phyloP scores from a whole-genome alignment of 2,888 invertebrate genomes.

The Drosophila neotestacea region DNA sequence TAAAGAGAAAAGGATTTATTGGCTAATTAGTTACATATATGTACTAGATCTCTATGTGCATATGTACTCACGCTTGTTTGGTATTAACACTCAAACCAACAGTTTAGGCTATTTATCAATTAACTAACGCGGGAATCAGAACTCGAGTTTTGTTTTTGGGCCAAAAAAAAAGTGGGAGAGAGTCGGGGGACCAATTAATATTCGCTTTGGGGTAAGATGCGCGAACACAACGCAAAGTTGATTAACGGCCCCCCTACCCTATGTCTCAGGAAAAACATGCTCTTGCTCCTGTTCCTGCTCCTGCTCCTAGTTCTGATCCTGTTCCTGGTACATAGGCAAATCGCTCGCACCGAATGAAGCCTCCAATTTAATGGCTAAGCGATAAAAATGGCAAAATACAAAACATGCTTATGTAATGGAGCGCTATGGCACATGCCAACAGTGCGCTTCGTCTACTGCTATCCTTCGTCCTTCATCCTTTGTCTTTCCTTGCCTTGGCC shows the following conservation, averaged over 20 bases:
- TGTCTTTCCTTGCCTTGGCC: constrained; percentile 16
- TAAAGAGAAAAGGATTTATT: constrained; percentile 5
- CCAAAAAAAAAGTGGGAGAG: not conserved
- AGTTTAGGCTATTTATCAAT: constrained; percentile 66
- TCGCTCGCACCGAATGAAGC: constrained; percentile 24
- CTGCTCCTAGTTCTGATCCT: not conserved
- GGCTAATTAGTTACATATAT: not conserved
- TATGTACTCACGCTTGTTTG: constrained; percentile 11
- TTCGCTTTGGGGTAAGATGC: constrained; percentile 61
- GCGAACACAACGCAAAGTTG: constrained; percentile 67
- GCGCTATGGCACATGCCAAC: constrained; percentile 21
- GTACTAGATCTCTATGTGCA: not conserved
- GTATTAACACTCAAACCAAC: constrained; percentile 6
- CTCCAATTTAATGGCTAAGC: constrained; percentile 66
- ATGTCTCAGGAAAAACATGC: not conserved
- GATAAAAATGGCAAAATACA: constrained; percentile 72
- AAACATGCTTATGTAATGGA: constrained; percentile 71
- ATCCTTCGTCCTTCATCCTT: not conserved
- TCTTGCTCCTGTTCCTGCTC: not conserved
- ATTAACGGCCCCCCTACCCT: constrained; percentile 54
- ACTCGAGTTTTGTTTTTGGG: constrained; percentile 29
- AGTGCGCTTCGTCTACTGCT: constrained; percentile 9
- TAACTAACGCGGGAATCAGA: constrained; percentile 58
- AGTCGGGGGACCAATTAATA: constrained; percentile 62
- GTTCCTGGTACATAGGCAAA: constrained; percentile 41